phyloP scores from a whole-genome alignment of 2,113 vertebrate species.

The Takifugu flavidus region DNA sequence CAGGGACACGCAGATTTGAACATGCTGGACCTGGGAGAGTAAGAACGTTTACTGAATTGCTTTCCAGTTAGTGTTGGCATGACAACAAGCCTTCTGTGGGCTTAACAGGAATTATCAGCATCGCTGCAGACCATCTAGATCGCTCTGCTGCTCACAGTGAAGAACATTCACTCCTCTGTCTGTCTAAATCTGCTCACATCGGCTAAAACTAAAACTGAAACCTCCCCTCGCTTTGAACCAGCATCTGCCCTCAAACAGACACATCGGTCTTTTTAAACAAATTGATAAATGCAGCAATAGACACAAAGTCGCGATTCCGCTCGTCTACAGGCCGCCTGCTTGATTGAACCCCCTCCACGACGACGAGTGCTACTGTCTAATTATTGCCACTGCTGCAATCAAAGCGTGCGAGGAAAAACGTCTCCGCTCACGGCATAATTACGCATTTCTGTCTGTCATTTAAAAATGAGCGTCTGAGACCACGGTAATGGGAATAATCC shows the following conservation, averaged over 20 bases:
- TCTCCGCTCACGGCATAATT: conserved; percentile 31
- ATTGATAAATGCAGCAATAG: no score
- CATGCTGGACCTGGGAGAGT: conserved; percentile 4
- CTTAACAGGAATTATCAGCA: conserved; percentile 16
- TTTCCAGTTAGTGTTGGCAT: conserved; percentile 26
- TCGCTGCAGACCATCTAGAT: background rate
- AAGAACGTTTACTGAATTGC: conserved; percentile 7
- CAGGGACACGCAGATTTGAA: background rate
- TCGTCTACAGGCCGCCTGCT: background rate
- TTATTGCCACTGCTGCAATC: background rate
- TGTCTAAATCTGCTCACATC: background rate
- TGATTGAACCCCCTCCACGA: conserved; percentile 19
- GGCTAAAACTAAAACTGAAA: no score
- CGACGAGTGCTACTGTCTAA: conserved; percentile 1
- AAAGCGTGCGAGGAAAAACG: background rate
- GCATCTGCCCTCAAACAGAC: no score
- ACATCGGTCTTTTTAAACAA: no score
- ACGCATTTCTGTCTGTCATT: conserved; percentile 46
- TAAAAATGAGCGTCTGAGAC: conserved; percentile 50
- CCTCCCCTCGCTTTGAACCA: no score
- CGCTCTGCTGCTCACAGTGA: conserved; percentile 4
- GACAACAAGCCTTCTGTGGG: conserved; percentile 18
- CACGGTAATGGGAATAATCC: conserved; percentile 57
- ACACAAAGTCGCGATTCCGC: no score
- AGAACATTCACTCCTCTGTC: background rate